Evolutionary conservation across 2,888 invertebrate species (phyloP), one percentile per base, ranked within the genome.

Genomic region (Chrysotoxum bicinctum): DNA sequence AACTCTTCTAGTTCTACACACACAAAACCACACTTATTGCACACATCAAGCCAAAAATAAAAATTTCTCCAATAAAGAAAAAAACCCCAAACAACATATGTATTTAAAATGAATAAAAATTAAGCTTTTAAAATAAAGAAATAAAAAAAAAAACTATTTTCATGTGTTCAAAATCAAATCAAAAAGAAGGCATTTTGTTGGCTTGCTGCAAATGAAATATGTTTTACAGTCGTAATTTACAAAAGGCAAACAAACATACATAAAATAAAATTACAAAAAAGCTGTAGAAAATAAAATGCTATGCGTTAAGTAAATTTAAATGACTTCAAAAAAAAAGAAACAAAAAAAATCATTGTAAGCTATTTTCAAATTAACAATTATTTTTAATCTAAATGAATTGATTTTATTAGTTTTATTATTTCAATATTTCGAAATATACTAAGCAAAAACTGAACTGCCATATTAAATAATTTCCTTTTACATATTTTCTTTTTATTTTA

Each of bases 391-490:
- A 1, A 35, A 19, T 56, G 35, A 7, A 56, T 35, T 56, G 35
- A 56, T 35, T 58, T n/a, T 8, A 35, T 56, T 50, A 50, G 8
- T 32, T 26, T 56, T 19, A 37, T 58, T 58, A 58, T 58, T 35
- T 35, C 3, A 37, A 37, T 6, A 58, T 58, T 58, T 58, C 14
- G 58, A 58, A 58, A 35, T 58, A 58, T 21, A 58, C 14, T 58
- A 14, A 37, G 37, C 35, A 35, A 58, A 56, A 56, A 56, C 56
- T 58, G 58, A 58, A 58, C 58, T 58, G 58, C 58, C 58, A 58
- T 37, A 58, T 19, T 35, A 58, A 32, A 32, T 30, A 30, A 16
- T 54, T 54, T 54, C 23, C 23, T 14, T 48, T 14, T 23, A 21
- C 21, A 23, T 21, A 14, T 14, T 21, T 23, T 21, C 12, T 2